A percentile compares a stretch with the other conserved stretches of the same genome.
These are phyloP conservation scores for Adrianichthys oophorus DNA, from an alignment of 2,797 vertebrate genomes.

Conservation along the genomic window DNA sequence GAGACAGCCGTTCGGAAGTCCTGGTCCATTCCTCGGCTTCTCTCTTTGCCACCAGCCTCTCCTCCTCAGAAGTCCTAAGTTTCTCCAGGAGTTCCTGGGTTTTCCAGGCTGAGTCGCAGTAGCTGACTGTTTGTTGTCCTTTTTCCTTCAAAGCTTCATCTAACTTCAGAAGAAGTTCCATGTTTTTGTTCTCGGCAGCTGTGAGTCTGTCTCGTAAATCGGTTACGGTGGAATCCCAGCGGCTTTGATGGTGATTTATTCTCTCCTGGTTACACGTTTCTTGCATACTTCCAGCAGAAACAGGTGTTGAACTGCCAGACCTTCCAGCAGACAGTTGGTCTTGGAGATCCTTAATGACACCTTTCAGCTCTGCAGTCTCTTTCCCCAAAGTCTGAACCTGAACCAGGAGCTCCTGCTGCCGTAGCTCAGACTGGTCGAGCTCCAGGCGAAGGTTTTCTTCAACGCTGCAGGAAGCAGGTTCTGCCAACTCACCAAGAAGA, in stretches of 20 bases:
- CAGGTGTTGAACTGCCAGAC: conserved; percentile 50
- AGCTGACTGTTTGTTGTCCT: conserved; percentile 68
- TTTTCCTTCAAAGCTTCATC: conserved; percentile 67
- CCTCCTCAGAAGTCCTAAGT: conserved; percentile 75
- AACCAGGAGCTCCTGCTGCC: conserved; percentile 81
- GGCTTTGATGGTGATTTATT: conserved; percentile 45
- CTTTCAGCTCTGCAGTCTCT: conserved; percentile 71
- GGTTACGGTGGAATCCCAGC: conserved; percentile 55
- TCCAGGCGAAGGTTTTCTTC: conserved; percentile 88
- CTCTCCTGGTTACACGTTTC: conserved; percentile 37
- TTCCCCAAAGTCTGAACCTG: conserved; percentile 55
- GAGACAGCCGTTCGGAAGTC: conserved; percentile 69
- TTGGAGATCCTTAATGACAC: conserved; percentile 76
- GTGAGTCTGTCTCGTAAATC: conserved; percentile 71
- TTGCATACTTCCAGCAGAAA: conserved; percentile 32
- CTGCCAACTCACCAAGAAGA: conserved; percentile 78
- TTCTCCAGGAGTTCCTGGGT: conserved; percentile 80
- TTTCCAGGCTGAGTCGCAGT: conserved; percentile 74
- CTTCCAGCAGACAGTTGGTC: conserved; percentile 74
- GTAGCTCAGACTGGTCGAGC: conserved; percentile 89
- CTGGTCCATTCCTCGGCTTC: conserved; percentile 64
- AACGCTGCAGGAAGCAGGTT: conserved; percentile 76
- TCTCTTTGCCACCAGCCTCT: conserved; percentile 69
- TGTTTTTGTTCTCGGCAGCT: conserved; percentile 75
- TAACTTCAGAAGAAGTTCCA: conserved; percentile 76